Evolutionary conservation across 2,888 invertebrate genomes (phyloP).

Genomic region (Notodonta dromedarius): DNA sequence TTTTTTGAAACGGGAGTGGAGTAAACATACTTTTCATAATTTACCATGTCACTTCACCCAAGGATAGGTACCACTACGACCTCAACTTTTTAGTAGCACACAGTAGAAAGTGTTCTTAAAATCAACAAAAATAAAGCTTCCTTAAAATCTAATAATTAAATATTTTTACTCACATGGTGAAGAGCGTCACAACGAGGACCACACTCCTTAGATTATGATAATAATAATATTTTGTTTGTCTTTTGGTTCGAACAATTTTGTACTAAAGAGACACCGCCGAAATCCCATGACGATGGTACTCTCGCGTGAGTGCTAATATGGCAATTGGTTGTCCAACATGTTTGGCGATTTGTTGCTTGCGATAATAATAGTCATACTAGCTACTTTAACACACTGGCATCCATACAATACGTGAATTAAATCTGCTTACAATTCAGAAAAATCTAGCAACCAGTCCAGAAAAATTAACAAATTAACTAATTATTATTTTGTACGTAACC

Average conservation of each 20-base stretch:
- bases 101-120: slow-evolving; percentile 7
- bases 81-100: too few relatives aligned
- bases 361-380: too few relatives aligned
- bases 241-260: slow-evolving; percentile 35
- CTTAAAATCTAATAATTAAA: slow-evolving; percentile 15
- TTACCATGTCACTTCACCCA: background rate
- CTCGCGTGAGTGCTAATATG: too few relatives aligned
- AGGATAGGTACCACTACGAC: too few relatives aligned
- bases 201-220: slow-evolving; percentile 15
- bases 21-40: background rate
- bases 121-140: slow-evolving; percentile 14
- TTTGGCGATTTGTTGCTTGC: too few relatives aligned
- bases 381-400: too few relatives aligned
- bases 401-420: too few relatives aligned
- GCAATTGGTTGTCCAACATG: too few relatives aligned
- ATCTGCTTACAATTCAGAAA: background rate
- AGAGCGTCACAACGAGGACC: slow-evolving; percentile 20
- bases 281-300: background rate
- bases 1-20: too few relatives aligned
- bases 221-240: slow-evolving; percentile 24
- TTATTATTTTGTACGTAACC: slow-evolving; percentile 34
- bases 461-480: slow-evolving; percentile 16
- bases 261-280: slow-evolving; percentile 35
- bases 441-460: slow-evolving; percentile 34
- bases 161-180: slow-evolving; percentile 6